Evolutionary conservation across 2,113 vertebrate species (phyloP).

Genomic region (Phyllostomus discolor): DNA sequence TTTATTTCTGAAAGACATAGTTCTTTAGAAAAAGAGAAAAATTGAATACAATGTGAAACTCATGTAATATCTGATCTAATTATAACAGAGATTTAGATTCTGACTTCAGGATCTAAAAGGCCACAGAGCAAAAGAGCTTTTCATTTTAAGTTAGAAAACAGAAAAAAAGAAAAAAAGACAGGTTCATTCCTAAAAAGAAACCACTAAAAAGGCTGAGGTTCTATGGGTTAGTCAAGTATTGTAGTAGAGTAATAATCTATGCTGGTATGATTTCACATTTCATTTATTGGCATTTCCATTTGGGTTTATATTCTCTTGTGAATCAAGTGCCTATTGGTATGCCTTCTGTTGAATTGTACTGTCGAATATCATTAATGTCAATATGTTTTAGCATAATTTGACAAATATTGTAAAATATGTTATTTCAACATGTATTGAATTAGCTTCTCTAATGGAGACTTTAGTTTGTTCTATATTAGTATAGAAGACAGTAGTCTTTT

Average conservation of each 20-base stretch:
- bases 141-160: not conserved
- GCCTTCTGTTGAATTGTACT: not conserved
- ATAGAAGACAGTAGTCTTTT: not conserved
- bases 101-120: not conserved
- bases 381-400: not conserved
- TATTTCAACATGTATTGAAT: not conserved
- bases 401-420: not conserved
- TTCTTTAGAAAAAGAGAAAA: not conserved
- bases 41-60: not conserved
- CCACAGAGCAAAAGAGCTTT: not conserved
- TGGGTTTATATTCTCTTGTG: not conserved
- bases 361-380: not conserved
- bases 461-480: not conserved
- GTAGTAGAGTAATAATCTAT: not conserved
- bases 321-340: not conserved
- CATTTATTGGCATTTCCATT: not conserved
- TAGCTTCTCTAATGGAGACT: not conserved
- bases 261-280: not conserved
- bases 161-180: not conserved
- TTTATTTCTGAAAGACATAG: slow-evolving; percentile 18
- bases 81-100: slow-evolving; percentile 30
- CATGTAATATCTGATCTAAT: not conserved
- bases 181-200: not conserved
- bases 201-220: not conserved
- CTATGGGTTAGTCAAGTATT: not conserved